phyloP scores from a whole-genome alignment of 1,140 invertebrate genomes.

The Halictus rubicundus region DNA sequence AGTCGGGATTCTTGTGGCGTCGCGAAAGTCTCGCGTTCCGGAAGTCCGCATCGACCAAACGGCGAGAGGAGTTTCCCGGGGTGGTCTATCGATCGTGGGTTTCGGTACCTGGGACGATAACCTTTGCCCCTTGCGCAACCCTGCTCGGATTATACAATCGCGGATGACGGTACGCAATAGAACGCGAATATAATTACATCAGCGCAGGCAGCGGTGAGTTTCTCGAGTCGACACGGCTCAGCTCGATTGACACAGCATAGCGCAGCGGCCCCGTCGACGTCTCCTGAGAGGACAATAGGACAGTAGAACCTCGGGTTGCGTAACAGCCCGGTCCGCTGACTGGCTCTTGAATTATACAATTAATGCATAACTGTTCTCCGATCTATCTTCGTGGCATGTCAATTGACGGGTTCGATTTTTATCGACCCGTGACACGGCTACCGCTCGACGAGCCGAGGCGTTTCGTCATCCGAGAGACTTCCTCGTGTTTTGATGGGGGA shows the following conservation, averaged over 20 bases:
- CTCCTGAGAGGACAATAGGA: conserved; percentile 48
- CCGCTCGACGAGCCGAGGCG: background rate
- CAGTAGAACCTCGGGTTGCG: conserved; percentile 20
- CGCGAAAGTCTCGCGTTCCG: background rate
- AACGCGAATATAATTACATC: conserved; percentile 39
- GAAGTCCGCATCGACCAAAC: conserved; percentile 36
- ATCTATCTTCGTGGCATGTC: conserved; percentile 42
- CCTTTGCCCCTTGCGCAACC: conserved; percentile 34
- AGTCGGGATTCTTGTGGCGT: background rate
- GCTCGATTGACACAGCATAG: conserved; percentile 20
- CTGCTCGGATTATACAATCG: conserved; percentile 10
- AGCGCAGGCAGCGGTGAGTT: conserved; percentile 14
- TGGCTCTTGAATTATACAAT: conserved; percentile 39
- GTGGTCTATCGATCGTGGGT: conserved; percentile 29
- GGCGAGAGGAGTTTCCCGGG: background rate
- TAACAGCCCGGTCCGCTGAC: background rate
- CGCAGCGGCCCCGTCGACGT: conserved; percentile 20
- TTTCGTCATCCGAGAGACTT: background rate
- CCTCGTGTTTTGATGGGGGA: background rate
- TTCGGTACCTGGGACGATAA: conserved; percentile 41
- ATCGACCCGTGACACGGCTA: conserved; percentile 36
- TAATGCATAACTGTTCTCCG: conserved; percentile 31
- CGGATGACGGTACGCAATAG: conserved; percentile 36
- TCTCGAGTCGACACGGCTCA: conserved; percentile 16
- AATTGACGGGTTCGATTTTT: conserved; percentile 34